These are phyloP conservation scores for Carterocephalus palaemon DNA, from an alignment of 2,888 invertebrate species.

Conservation along the genomic window DNA sequence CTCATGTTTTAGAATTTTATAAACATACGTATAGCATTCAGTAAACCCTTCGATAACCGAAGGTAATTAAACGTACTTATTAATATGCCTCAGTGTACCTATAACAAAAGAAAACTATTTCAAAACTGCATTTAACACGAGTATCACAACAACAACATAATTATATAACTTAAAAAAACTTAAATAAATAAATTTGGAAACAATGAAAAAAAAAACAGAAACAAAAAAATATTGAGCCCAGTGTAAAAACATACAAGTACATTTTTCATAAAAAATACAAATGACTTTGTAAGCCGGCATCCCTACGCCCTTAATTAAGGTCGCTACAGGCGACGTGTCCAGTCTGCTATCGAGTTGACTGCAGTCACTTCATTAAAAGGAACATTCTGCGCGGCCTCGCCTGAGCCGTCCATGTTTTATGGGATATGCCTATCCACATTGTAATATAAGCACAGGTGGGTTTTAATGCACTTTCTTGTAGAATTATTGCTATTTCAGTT, in stretches of 20 bases:
- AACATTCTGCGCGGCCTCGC: constrained; percentile 49
- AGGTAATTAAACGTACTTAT: no score
- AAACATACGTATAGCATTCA: no score
- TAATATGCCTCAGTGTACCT: no score
- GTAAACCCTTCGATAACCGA: no score
- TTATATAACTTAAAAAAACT: no score
- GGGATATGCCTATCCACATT: constrained; percentile 45
- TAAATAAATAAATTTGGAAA: no score
- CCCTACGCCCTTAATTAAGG: constrained; percentile 34
- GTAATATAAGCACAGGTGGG: constrained; percentile 11
- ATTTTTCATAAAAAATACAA: constrained; percentile 1
- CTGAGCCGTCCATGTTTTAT: constrained; percentile 45
- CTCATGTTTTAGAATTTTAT: no score
- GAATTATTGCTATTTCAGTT: background rate
- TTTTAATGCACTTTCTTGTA: constrained; percentile 1
- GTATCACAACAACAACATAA: constrained; percentile 12
- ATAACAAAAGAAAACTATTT: constrained; percentile 17
- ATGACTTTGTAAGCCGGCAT: background rate
- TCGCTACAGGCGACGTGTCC: constrained; percentile 33
- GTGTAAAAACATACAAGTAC: background rate
- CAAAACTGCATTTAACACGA: constrained; percentile 14
- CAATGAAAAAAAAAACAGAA: no score
- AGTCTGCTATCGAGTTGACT: constrained; percentile 34
- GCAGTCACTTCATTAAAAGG: constrained; percentile 58
- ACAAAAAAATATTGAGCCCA: no score